phyloP scores from a whole-genome alignment of 2,113 vertebrate genomes.

The Tenebrosternarchus preto region DNA sequence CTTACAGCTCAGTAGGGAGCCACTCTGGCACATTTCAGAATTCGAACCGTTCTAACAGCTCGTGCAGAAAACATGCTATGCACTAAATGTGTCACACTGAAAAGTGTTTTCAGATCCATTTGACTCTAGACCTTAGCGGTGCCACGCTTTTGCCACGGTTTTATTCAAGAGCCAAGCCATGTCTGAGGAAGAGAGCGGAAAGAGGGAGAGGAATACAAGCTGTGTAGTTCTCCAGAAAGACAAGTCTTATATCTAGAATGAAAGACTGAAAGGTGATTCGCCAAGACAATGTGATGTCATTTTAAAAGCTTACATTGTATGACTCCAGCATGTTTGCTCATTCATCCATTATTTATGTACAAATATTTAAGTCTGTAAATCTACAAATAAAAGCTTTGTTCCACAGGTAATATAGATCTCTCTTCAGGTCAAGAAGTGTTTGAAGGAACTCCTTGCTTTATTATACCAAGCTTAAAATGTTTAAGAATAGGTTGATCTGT shows the following conservation, averaged over 20 bases:
- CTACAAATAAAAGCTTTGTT: conserved; percentile 14
- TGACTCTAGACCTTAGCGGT: conserved; percentile 83
- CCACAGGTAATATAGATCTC: conserved; percentile 10
- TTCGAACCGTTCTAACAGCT: conserved; percentile 89
- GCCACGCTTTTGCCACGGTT: conserved; percentile 79
- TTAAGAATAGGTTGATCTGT: conserved; percentile 33
- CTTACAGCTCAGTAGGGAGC: conserved; percentile 92
- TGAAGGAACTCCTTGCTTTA: neutral
- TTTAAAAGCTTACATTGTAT: too few species aligned
- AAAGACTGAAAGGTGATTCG: neutral
- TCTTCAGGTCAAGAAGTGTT: conserved; percentile 19
- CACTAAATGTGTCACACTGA: conserved; percentile 94
- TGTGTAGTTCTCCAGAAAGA: conserved; percentile 20
- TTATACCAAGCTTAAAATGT: conserved; percentile 29
- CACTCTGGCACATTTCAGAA: conserved; percentile 94
- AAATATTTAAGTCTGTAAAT: conserved; percentile 6
- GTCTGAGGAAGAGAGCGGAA: conserved; percentile 24
- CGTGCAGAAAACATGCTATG: conserved; percentile 91
- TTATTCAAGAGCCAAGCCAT: conserved; percentile 59
- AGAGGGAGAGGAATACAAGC: conserved; percentile 26
- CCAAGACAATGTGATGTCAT: neutral
- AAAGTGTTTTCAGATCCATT: conserved; percentile 89
- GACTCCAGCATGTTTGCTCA: neutral
- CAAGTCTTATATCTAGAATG: neutral
- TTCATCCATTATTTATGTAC: neutral